Conservation (phyloP, 2,888 invertebrate species). For the Archips crataeganus region DNA sequence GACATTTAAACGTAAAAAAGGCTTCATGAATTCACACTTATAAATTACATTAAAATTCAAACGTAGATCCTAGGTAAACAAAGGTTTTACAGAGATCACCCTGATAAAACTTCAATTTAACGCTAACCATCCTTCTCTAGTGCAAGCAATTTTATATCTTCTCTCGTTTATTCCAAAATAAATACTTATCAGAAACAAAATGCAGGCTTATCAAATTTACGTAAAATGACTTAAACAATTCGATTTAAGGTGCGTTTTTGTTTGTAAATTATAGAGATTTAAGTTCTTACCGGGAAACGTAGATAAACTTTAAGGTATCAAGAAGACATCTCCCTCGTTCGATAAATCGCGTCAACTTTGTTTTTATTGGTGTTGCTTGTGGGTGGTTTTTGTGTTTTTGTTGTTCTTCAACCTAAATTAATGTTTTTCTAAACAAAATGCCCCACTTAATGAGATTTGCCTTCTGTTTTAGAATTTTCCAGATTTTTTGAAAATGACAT, state of each 20-base stretch:
- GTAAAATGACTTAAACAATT: not conserved
- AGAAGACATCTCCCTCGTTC: constrained; percentile 72
- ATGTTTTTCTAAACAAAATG: constrained; percentile 9
- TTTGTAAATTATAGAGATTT: not conserved
- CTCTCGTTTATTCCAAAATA: constrained; percentile 4
- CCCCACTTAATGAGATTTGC: not conserved
- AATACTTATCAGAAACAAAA: constrained; percentile 18
- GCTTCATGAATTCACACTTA: not conserved
- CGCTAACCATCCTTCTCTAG: constrained; percentile 23
- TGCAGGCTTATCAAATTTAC: not conserved
- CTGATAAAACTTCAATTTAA: constrained; percentile 3
- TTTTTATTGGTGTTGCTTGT: constrained; percentile 80
- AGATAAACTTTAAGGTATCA: constrained; percentile 55
- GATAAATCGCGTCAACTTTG: constrained; percentile 81
- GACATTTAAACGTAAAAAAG: too few species aligned
- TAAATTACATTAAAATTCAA: constrained; percentile 20
- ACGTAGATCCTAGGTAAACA: constrained; percentile 36
- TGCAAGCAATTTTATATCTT: not conserved
- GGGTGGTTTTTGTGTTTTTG: constrained; percentile 75
- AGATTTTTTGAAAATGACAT: too few species aligned
- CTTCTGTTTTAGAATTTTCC: not conserved
- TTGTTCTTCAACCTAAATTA: constrained; percentile 30
- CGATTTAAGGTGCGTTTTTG: constrained; percentile 9
- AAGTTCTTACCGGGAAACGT: constrained; percentile 10
- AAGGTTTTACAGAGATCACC: constrained; percentile 8